Evolutionary conservation across 2,797 vertebrate genomes (phyloP).

Genomic region (Gobio occitaniae): DNA sequence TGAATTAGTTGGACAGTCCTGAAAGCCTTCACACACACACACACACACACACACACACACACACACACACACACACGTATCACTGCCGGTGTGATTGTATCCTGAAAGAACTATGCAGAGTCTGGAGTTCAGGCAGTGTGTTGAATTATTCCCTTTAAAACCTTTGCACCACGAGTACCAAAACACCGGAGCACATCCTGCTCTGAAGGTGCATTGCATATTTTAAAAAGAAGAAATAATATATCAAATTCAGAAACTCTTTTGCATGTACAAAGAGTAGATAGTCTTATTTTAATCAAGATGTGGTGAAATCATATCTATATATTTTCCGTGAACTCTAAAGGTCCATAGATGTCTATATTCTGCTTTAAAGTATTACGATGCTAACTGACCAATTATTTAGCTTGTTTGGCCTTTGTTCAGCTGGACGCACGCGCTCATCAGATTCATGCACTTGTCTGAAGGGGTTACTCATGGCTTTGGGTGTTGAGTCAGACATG

Average conservation of each 20-base stretch:
- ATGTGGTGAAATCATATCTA: background rate
- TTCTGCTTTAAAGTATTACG: conserved; percentile 31
- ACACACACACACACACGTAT: background rate
- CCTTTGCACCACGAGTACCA: background rate
- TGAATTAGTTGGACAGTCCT: background rate
- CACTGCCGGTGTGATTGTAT: conserved; percentile 7
- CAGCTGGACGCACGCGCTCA: too few relatives aligned
- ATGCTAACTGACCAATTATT: background rate
- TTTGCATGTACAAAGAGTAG: conserved; percentile 45
- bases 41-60: background rate
- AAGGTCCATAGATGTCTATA: conserved; percentile 30
- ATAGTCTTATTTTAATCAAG: conserved; percentile 33
- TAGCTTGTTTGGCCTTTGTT: background rate
- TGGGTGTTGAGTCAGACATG: background rate
- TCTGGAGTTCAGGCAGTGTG: background rate
- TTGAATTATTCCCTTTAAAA: conserved; percentile 1
- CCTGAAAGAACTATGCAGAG: conserved; percentile 18
- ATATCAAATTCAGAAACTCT: conserved; percentile 10
- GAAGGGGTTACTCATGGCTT: background rate
- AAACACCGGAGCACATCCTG: background rate
- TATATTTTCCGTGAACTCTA: conserved; percentile 33
- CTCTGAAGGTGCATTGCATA: background rate
- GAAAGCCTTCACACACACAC: background rate
- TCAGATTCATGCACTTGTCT: background rate
- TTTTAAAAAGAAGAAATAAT: background rate